Evolutionary conservation across 2,113 vertebrate species (phyloP).

Genomic region (Perccottus glenii): DNA sequence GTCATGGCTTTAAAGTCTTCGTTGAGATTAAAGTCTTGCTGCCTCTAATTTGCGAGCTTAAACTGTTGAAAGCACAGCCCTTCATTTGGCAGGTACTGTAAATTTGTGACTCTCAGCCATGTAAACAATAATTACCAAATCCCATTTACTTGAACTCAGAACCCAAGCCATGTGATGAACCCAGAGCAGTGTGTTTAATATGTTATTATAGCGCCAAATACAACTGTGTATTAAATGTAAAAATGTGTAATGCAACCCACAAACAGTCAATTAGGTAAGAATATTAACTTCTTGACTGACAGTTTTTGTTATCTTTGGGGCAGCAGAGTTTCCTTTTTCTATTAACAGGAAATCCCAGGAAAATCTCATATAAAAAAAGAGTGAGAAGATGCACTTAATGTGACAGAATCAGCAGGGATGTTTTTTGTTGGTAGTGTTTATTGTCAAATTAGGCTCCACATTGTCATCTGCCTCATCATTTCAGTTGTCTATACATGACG

Average conservation of each 20-base stretch:
- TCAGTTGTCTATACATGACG: background rate
- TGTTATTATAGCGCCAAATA: background rate
- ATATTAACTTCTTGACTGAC: slow-evolving; percentile 29
- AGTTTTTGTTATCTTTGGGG: slow-evolving; percentile 39
- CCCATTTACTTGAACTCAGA: slow-evolving; percentile 12
- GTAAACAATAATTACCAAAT: slow-evolving; percentile 44
- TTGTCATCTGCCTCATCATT: background rate
- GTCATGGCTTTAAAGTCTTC: background rate
- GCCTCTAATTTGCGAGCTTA: slow-evolving; percentile 28
- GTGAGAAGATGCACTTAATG: background rate
- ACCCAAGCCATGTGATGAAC: background rate
- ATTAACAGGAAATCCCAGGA: slow-evolving; percentile 16
- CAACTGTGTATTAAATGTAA: background rate
- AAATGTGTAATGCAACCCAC: background rate
- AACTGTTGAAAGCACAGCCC: background rate
- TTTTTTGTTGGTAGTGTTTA: no score
- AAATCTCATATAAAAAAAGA: background rate
- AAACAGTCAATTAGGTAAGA: background rate
- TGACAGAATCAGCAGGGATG: background rate
- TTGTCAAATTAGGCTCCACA: background rate
- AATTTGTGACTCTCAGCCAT: slow-evolving; percentile 7
- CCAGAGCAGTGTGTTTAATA: background rate
- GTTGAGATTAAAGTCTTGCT: slow-evolving; percentile 11
- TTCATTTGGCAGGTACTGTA: background rate
- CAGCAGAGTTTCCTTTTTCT: slow-evolving; percentile 40